Percentiles rank a stretch among this genome's conserved stretches.
Conservation (phyloP, 2,113 vertebrate species). For the Megaceryle torquata region DNA sequence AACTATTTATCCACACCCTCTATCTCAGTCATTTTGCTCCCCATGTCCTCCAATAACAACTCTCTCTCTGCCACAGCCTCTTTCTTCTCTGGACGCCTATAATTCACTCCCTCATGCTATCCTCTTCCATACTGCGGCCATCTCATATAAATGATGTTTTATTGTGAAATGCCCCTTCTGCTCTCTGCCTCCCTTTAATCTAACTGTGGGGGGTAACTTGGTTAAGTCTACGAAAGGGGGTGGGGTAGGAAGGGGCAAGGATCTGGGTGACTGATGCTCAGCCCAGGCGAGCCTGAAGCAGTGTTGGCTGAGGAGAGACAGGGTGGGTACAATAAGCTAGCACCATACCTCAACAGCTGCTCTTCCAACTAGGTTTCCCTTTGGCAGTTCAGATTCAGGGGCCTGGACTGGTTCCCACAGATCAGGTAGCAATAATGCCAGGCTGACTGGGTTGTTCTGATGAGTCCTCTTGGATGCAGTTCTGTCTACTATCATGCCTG, state of each 20-base stretch:
- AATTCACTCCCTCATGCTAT: conserved; percentile 22
- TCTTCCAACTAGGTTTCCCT: not conserved
- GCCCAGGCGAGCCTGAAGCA: not conserved
- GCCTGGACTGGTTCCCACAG: not conserved
- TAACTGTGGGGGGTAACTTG: not conserved
- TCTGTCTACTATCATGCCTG: conserved; percentile 41
- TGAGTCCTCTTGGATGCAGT: conserved; percentile 41
- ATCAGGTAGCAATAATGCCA: conserved; percentile 41
- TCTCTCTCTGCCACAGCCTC: not conserved
- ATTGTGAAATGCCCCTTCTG: not conserved
- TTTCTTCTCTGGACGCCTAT: conserved; percentile 4
- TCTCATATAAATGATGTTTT: not conserved
- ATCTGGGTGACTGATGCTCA: not conserved
- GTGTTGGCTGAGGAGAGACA: not conserved
- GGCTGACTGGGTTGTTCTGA: conserved; percentile 20
- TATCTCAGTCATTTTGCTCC: conserved; percentile 15
- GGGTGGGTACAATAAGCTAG: not conserved
- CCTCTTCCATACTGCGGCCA: not conserved
- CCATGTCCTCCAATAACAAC: conserved; percentile 25
- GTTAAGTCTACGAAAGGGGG: not conserved
- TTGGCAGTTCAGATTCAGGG: not conserved
- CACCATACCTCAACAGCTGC: not conserved
- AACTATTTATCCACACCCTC: conserved; percentile 13
- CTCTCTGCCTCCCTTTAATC: not conserved
- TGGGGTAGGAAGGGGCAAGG: not conserved